Evolutionary conservation across 2,797 vertebrate genomes (phyloP).

Genomic region (Kryptopterus vitreolus): DNA sequence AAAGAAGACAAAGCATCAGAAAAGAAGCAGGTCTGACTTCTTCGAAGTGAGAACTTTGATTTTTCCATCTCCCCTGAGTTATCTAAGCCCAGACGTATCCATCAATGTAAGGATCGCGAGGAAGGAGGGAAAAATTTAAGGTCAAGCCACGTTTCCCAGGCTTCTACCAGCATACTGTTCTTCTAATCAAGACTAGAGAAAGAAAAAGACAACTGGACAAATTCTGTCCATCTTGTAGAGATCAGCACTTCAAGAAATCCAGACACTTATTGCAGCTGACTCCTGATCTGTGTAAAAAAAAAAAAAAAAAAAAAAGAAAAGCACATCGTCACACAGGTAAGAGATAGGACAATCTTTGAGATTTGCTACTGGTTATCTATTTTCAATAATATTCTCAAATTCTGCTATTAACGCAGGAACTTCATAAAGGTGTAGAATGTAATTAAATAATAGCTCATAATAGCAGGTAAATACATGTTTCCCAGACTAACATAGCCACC

Average conservation of each 20-base stretch:
- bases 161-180: conserved; percentile 3
- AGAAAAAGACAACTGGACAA: conserved; percentile 16
- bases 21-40: conserved; percentile 2
- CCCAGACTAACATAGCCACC: conserved; percentile 7
- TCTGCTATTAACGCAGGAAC: conserved; percentile 10
- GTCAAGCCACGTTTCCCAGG: conserved; percentile 24
- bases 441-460: conserved; percentile 5
- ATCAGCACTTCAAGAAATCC: conserved; percentile 23
- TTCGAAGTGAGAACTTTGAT: conserved; percentile 24
- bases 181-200: conserved; percentile 11
- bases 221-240: background rate
- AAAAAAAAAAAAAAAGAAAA: too few relatives aligned
- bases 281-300: conserved; percentile 15
- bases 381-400: conserved; percentile 17
- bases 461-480: background rate
- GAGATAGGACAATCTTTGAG: background rate
- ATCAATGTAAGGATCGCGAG: conserved; percentile 22
- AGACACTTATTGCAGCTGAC: conserved; percentile 13
- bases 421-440: background rate
- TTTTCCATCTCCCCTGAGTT: background rate
- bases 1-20: conserved; percentile 3
- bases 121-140: background rate
- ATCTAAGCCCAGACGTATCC: conserved; percentile 8
- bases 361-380: background rate
- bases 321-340: conserved; percentile 31